A percentile compares a stretch with the other conserved stretches of the same genome.
Conservation (phyloP, 2,113 vertebrate genomes). For the Phyllopteryx taeniolatus region DNA sequence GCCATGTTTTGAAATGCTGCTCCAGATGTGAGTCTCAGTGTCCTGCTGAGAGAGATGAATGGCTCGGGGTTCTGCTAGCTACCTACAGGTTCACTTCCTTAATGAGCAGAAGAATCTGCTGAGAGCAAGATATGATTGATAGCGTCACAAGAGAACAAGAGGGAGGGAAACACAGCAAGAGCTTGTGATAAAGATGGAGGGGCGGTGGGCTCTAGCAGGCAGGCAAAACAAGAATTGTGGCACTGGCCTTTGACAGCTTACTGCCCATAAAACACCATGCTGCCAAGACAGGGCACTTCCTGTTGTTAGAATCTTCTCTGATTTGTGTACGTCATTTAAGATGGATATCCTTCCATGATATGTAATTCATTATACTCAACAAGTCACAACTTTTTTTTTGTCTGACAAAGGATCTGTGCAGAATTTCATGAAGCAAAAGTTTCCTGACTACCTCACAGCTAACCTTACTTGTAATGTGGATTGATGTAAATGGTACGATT, state of each 20-base stretch:
- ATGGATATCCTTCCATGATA: not conserved
- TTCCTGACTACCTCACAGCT: too few relatives aligned
- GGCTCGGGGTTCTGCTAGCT: slow-evolving; percentile 48
- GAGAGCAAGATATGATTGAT: slow-evolving; percentile 66
- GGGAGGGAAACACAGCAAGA: slow-evolving; percentile 45
- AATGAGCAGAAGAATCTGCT: slow-evolving; percentile 66
- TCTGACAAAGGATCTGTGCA: not conserved
- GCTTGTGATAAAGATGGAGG: slow-evolving; percentile 52
- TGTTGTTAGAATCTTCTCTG: slow-evolving; percentile 18
- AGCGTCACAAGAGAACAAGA: slow-evolving; percentile 44
- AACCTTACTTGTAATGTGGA: too few relatives aligned
- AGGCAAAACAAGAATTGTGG: slow-evolving; percentile 51
- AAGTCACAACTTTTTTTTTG: too few relatives aligned
- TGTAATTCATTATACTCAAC: too few relatives aligned
- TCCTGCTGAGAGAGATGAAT: slow-evolving; percentile 63
- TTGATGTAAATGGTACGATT: too few relatives aligned
- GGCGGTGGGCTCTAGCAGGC: slow-evolving; percentile 48
- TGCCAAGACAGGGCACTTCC: slow-evolving; percentile 35
- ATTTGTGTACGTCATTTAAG: slow-evolving; percentile 24
- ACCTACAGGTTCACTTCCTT: slow-evolving; percentile 65
- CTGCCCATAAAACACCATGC: slow-evolving; percentile 51
- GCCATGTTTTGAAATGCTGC: slow-evolving; percentile 49
- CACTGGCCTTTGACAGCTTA: slow-evolving; percentile 36
- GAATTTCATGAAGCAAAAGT: too few relatives aligned
- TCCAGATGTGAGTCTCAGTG: slow-evolving; percentile 57